Evolutionary conservation across 2,888 invertebrate genomes (phyloP).

Genomic region (Hirtodrosophila alboralis): DNA sequence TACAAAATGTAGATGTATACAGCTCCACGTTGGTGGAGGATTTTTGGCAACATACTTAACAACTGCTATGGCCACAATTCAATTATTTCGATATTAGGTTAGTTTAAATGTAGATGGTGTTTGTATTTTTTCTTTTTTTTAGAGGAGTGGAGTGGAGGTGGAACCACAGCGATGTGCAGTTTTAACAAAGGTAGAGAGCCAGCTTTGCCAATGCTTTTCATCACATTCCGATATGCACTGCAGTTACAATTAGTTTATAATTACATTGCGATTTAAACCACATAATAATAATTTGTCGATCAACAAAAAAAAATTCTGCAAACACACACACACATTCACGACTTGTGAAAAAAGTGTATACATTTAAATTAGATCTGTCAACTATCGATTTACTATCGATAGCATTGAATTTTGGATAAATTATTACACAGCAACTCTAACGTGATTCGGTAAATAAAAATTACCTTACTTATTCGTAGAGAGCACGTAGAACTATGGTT

Average conservation of each 20-base stretch:
- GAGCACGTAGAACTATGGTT: no score
- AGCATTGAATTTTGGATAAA: no score
- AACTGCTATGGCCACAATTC: slow-evolving; percentile 1
- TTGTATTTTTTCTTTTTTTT: slow-evolving; percentile 22
- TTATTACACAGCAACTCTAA: neutral
- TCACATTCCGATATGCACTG: slow-evolving; percentile 24
- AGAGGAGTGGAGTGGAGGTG: slow-evolving; percentile 2
- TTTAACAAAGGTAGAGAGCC: slow-evolving; percentile 16
- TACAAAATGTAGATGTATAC: neutral
- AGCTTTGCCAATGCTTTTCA: slow-evolving; percentile 13
- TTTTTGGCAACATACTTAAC: slow-evolving; percentile 31
- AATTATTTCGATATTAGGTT: slow-evolving; percentile 2
- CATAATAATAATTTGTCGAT: slow-evolving; percentile 3
- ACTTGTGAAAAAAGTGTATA: slow-evolving; percentile 44
- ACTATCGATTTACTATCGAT: slow-evolving; percentile 1
- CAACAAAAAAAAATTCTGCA: slow-evolving; percentile 9
- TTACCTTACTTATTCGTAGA: no score
- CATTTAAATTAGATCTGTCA: slow-evolving; percentile 28
- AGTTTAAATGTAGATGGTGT: slow-evolving; percentile 36
- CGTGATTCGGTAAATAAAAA: no score
- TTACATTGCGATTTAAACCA: slow-evolving; percentile 21
- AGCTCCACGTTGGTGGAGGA: neutral
- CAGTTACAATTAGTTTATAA: neutral
- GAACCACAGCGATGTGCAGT: slow-evolving; percentile 7
- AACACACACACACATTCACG: slow-evolving; percentile 13